A percentile compares a stretch with the other conserved stretches of the same genome.
These are phyloP conservation scores for Porites divaricata DNA, from an alignment of 92 coral and sea anemone species.

Conservation along the genomic window DNA sequence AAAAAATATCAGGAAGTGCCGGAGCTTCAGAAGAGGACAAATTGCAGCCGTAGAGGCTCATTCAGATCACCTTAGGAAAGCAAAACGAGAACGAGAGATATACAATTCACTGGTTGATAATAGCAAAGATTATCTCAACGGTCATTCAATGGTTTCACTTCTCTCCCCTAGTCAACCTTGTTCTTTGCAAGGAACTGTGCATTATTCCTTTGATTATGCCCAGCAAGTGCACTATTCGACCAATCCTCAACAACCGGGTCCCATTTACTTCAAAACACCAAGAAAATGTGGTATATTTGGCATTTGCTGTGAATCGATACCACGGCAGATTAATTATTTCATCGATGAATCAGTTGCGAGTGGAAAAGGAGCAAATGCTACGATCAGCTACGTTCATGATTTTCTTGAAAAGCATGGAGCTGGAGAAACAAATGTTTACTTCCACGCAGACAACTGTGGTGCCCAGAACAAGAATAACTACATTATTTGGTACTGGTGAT, in stretches of 20 bases:
- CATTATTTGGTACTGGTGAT: conserved; percentile 42
- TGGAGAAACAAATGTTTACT: conserved; percentile 18
- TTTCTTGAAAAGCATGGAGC: conserved; percentile 24
- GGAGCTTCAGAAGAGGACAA: conserved; percentile 47
- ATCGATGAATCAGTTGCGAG: conserved; percentile 37
- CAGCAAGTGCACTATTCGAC: conserved; percentile 43
- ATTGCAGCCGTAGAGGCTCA: conserved; percentile 35
- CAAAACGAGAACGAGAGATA: conserved; percentile 46
- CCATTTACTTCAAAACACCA: too few species aligned
- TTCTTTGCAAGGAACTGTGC: conserved; percentile 3
- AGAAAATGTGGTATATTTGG: conserved; percentile 27
- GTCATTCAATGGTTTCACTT: too few species aligned
- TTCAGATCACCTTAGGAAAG: conserved; percentile 35
- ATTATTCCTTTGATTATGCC: conserved; percentile 47
- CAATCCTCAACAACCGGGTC: conserved; percentile 37
- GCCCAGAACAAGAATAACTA: neutral
- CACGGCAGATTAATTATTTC: conserved; percentile 40
- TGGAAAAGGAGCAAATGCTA: conserved; percentile 53
- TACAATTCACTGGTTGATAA: conserved; percentile 10
- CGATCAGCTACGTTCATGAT: conserved; percentile 30
- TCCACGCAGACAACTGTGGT: conserved; percentile 10
- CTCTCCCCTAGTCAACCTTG: too few species aligned
- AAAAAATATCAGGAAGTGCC: conserved; percentile 21
- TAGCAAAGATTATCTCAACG: too few species aligned
- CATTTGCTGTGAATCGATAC: conserved; percentile 24